Evolutionary conservation across 2,888 invertebrate species (phyloP).

Genomic region (Ferdinandea cuprea): DNA sequence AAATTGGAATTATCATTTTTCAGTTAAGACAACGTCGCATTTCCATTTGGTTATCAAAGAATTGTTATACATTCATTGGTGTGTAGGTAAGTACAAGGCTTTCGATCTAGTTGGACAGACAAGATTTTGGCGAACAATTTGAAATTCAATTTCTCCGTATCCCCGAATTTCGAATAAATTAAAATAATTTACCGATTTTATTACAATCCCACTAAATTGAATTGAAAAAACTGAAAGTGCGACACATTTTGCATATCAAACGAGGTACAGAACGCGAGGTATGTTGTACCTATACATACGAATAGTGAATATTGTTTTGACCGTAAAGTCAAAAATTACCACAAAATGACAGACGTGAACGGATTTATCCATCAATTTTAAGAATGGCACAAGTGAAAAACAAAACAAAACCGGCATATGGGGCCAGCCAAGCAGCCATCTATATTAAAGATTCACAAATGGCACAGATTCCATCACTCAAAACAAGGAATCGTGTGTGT

Average conservation of each 20-base stretch:
- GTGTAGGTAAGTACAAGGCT: no score
- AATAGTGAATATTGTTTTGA: conserved; percentile 8
- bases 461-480: conserved; percentile 44
- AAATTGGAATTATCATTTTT: no score
- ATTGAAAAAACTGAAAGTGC: conserved; percentile 7
- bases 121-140: not conserved
- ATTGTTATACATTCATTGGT: no score
- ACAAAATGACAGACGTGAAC: conserved; percentile 43
- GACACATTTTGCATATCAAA: conserved; percentile 44
- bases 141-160: conserved; percentile 12
- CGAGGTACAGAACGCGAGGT: not conserved
- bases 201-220: conserved; percentile 20
- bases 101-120: no score
- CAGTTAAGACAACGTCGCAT: no score
- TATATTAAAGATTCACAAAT: conserved; percentile 27
- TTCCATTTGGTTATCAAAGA: no score
- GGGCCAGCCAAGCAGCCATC: not conserved
- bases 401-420: conserved; percentile 1
- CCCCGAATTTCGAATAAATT: conserved; percentile 21
- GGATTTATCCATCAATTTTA: conserved; percentile 33
- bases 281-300: not conserved
- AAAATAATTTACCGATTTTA: conserved; percentile 14
- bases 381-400: conserved; percentile 41
- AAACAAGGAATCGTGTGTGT: conserved; percentile 12
- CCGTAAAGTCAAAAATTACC: conserved; percentile 23